These are phyloP conservation scores for Anolis apletophallus DNA, from an alignment of 2,797 vertebrate species.

Conservation along the genomic window DNA sequence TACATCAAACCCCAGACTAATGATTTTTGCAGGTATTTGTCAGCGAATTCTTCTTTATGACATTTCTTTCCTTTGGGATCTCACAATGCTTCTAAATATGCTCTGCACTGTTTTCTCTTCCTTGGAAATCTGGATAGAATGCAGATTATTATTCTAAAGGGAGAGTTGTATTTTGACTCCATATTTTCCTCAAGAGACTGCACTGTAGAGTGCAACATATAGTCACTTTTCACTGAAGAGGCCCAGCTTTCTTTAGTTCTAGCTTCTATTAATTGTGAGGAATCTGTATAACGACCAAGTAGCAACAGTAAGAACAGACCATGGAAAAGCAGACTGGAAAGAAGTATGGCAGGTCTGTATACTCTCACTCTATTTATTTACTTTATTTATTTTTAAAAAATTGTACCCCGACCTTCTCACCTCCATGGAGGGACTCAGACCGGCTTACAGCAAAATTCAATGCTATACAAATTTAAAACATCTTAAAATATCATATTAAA, in stretches of 20 bases:
- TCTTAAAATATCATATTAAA: too few species aligned
- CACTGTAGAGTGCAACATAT: slow-evolving; percentile 13
- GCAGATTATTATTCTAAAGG: slow-evolving; percentile 23
- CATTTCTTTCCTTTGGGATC: slow-evolving; percentile 9
- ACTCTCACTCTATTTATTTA: too few species aligned
- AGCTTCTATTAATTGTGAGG: slow-evolving; percentile 5
- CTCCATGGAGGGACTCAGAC: too few species aligned
- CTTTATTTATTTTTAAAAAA: too few species aligned
- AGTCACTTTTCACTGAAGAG: not conserved
- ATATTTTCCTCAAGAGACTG: slow-evolving; percentile 19
- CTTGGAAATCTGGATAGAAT: slow-evolving; percentile 23
- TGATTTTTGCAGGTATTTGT: slow-evolving; percentile 31
- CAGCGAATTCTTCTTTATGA: slow-evolving; percentile 25
- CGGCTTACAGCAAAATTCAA: too few species aligned
- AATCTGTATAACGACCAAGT: too few species aligned
- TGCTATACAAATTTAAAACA: too few species aligned
- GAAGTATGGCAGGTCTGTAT: too few species aligned
- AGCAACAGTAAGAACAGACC: too few species aligned
- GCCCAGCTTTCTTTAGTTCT: not conserved
- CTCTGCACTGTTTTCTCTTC: slow-evolving; percentile 1
- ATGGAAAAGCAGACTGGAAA: too few species aligned
- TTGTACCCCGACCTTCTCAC: too few species aligned
- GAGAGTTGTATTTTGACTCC: not conserved
- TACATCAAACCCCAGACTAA: slow-evolving; percentile 30
- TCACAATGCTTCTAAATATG: not conserved